Percentiles rank a stretch among this genome's conserved stretches.
These are phyloP conservation scores for Gallinago nigripennis DNA, from an alignment of 2,797 vertebrate genomes.

Conservation along the genomic window DNA sequence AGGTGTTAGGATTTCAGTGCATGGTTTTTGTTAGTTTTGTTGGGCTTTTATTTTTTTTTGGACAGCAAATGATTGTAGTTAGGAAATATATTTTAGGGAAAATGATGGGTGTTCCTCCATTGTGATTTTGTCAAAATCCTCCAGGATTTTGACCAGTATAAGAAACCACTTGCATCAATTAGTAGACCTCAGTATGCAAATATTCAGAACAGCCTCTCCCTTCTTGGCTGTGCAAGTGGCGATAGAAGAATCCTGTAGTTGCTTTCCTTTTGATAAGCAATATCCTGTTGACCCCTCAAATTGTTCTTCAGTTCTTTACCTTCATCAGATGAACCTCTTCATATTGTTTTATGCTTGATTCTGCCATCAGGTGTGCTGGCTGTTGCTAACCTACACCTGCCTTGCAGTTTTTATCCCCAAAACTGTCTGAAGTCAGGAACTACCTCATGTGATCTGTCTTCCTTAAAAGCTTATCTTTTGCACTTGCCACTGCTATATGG, in stretches of 20 bases:
- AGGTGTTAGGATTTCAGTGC: background rate
- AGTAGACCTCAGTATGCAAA: background rate
- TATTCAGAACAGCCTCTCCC: background rate
- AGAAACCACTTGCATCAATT: background rate
- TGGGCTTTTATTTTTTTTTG: background rate
- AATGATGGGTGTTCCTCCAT: background rate
- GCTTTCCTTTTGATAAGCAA: background rate
- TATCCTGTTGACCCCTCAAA: background rate
- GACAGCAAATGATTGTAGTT: background rate
- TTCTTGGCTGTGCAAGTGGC: background rate
- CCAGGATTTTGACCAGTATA: background rate
- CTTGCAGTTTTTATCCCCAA: background rate
- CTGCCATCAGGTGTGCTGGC: background rate
- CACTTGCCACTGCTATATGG: background rate
- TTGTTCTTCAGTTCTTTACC: background rate
- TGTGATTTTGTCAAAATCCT: background rate
- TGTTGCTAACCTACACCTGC: background rate
- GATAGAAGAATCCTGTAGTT: background rate
- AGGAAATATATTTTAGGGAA: background rate
- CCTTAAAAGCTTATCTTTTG: conserved; percentile 34
- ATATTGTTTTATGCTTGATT: background rate
- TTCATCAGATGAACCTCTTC: background rate
- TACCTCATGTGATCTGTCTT: conserved; percentile 3
- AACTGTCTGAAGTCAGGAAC: background rate
- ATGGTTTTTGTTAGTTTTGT: background rate